Evolutionary conservation across 2,888 invertebrate species (phyloP).

Genomic region (Epinotia ramella): DNA sequence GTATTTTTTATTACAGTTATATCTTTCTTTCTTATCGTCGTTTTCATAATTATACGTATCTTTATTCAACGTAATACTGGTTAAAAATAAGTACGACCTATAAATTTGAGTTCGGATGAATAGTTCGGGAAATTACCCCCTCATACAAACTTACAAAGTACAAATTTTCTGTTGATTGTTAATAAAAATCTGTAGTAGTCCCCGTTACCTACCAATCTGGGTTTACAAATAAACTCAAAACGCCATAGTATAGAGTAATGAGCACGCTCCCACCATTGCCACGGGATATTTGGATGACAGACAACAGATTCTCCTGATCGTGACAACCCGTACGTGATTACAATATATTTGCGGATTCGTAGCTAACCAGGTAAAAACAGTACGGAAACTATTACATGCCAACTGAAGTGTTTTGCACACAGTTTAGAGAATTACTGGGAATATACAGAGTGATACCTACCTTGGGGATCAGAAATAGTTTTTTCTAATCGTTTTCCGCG

Average conservation of each 20-base stretch:
- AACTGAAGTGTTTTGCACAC: not conserved
- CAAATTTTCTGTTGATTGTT: not conserved
- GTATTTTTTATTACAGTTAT: not conserved
- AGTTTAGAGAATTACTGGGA: too few species aligned
- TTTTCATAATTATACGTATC: too few species aligned
- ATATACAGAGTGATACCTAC: too few species aligned
- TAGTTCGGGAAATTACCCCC: too few species aligned
- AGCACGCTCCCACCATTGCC: constrained; percentile 1
- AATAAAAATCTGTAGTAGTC: not conserved
- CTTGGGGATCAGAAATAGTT: too few species aligned
- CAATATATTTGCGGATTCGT: constrained; percentile 52
- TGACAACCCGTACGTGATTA: constrained; percentile 67
- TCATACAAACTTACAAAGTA: too few species aligned
- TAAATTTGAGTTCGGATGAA: too few species aligned
- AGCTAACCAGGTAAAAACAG: constrained; percentile 10
- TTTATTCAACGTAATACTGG: too few species aligned
- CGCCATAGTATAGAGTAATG: constrained; percentile 7
- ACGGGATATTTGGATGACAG: constrained; percentile 47
- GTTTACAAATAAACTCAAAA: not conserved
- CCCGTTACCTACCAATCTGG: not conserved
- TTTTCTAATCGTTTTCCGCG: too few species aligned
- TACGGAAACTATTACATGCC: constrained; percentile 46
- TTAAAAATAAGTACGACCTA: too few species aligned
- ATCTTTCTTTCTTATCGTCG: too few species aligned
- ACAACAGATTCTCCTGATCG: constrained; percentile 52